Percentiles rank a stretch among this genome's conserved stretches.
phyloP scores from a whole-genome alignment of 2,797 vertebrate genomes.

The Hafferia zeledoni region DNA sequence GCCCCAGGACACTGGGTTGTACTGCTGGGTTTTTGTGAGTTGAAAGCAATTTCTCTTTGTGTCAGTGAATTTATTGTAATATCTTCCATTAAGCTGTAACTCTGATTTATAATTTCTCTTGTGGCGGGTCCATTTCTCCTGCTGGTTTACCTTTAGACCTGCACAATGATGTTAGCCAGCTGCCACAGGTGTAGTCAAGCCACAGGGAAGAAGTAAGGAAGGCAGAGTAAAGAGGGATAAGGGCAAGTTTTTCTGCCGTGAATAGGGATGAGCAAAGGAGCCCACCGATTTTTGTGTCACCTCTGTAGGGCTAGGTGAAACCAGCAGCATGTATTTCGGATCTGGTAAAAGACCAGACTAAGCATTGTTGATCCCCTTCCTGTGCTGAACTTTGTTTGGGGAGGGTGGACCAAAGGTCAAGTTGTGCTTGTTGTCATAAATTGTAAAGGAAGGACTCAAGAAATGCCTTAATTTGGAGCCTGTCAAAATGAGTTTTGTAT shows the following conservation, averaged over 20 bases:
- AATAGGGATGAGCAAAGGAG: background rate
- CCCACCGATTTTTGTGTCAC: background rate
- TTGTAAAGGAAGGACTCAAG: background rate
- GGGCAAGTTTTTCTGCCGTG: background rate
- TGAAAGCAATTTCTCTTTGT: too few species aligned
- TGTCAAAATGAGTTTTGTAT: background rate
- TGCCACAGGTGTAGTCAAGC: background rate
- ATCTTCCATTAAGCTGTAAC: too few species aligned
- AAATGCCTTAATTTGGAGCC: background rate
- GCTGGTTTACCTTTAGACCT: too few species aligned
- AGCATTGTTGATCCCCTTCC: background rate
- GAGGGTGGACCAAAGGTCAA: background rate
- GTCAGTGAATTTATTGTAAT: too few species aligned
- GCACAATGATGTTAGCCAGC: background rate
- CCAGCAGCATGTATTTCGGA: background rate
- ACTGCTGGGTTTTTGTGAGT: too few species aligned
- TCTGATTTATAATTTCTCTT: too few species aligned
- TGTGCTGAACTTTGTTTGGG: background rate
- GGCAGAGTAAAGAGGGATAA: background rate
- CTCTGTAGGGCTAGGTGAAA: background rate
- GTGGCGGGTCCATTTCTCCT: too few species aligned
- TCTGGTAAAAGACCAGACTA: background rate
- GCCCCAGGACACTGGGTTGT: too few species aligned
- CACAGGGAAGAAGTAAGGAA: background rate
- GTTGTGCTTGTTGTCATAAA: background rate